These are phyloP conservation scores for Ectropis crepuscularia DNA, from an alignment of 2,888 invertebrate genomes.

Conservation along the genomic window DNA sequence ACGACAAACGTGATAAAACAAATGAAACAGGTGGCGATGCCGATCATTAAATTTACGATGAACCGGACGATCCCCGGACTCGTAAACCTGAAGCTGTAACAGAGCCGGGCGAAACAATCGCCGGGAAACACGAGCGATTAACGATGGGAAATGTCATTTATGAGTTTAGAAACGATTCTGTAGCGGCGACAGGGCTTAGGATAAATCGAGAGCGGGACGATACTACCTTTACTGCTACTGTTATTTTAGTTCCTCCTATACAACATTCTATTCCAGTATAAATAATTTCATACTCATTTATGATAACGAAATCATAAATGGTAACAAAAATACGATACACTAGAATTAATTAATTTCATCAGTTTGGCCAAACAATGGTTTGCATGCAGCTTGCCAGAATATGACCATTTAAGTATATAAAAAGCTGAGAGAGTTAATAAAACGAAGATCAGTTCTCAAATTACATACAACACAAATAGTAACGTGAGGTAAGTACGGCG, in stretches of 20 bases:
- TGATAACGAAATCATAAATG: too few relatives aligned
- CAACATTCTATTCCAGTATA: too few relatives aligned
- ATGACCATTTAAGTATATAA: too few relatives aligned
- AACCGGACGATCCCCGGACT: constrained; percentile 51
- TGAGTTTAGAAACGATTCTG: constrained; percentile 39
- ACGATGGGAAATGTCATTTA: constrained; percentile 38
- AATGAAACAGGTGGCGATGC: constrained; percentile 57
- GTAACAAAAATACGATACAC: too few relatives aligned
- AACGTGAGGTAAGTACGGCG: neutral
- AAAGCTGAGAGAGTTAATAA: neutral
- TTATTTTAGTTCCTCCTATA: too few relatives aligned
- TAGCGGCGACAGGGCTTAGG: constrained; percentile 35
- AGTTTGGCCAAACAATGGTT: too few relatives aligned
- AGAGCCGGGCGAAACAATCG: constrained; percentile 31
- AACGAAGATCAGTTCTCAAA: neutral
- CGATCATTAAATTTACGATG: constrained; percentile 58
- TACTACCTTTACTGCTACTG: too few relatives aligned
- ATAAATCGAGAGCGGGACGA: constrained; percentile 32
- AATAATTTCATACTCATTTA: too few relatives aligned
- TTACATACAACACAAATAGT: constrained; percentile 2
- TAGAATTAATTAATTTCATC: too few relatives aligned
- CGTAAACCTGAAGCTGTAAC: constrained; percentile 56
- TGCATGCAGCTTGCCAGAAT: too few relatives aligned
- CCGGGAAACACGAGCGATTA: constrained; percentile 36
- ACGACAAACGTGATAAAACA: constrained; percentile 51